Evolutionary conservation across 2,888 invertebrate species (phyloP).

Genomic region (Mesoligia furuncula): DNA sequence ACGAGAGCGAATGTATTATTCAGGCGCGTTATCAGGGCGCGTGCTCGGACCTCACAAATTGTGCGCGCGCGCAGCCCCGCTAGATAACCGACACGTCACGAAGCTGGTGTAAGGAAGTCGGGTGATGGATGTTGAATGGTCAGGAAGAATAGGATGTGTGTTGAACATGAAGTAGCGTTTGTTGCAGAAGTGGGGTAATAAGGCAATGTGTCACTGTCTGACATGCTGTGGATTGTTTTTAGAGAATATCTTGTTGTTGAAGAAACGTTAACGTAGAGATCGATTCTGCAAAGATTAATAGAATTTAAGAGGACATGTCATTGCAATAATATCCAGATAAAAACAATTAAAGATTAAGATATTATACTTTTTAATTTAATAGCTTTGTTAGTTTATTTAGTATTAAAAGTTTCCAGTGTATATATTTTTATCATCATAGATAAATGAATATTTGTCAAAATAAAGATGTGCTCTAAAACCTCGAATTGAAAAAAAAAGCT

Average conservation of each 20-base stretch:
- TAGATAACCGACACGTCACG: slow-evolving; percentile 72
- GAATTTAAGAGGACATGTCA: background rate
- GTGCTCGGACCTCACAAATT: slow-evolving; percentile 86
- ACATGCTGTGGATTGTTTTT: background rate
- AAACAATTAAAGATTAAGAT: background rate
- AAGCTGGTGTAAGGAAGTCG: slow-evolving; percentile 57
- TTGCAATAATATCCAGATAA: background rate
- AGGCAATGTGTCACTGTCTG: slow-evolving; percentile 8
- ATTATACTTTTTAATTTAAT: too few species aligned
- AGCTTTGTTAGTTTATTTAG: too few species aligned
- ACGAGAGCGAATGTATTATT: slow-evolving; percentile 82
- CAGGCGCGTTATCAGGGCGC: slow-evolving; percentile 79
- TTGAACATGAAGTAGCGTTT: slow-evolving; percentile 26
- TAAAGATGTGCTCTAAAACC: background rate
- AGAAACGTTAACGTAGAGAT: background rate
- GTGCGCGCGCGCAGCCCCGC: slow-evolving; percentile 76
- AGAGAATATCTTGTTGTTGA: background rate
- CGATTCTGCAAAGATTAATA: background rate
- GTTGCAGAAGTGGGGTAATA: slow-evolving; percentile 20
- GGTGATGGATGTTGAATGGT: slow-evolving; percentile 59
- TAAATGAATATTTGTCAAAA: too few species aligned
- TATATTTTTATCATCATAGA: too few species aligned
- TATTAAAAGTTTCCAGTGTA: too few species aligned
- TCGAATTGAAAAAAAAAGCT: background rate
- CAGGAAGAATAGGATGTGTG: slow-evolving; percentile 50